These are phyloP conservation scores for Herminia tarsipennalis DNA, from an alignment of 2,888 invertebrate species.

Conservation along the genomic window DNA sequence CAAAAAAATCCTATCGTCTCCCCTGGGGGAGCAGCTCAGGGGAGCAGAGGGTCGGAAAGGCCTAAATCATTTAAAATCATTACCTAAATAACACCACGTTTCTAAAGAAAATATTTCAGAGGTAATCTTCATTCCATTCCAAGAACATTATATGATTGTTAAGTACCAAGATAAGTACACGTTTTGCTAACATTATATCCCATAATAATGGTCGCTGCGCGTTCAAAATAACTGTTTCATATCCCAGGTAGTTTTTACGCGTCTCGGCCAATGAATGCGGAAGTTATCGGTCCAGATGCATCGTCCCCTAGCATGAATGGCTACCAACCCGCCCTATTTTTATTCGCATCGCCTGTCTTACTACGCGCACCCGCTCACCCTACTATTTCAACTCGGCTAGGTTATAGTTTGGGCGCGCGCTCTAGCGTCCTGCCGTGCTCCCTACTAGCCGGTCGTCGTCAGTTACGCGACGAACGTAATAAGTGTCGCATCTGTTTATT, in stretches of 20 bases:
- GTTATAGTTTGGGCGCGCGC: constrained; percentile 78
- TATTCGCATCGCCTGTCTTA: constrained; percentile 57
- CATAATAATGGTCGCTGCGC: constrained; percentile 22
- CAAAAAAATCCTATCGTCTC: too few species aligned
- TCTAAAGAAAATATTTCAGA: too few species aligned
- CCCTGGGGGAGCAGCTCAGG: too few species aligned
- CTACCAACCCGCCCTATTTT: constrained; percentile 62
- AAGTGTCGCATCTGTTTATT: constrained; percentile 64
- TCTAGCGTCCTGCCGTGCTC: constrained; percentile 65
- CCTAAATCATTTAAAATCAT: too few species aligned
- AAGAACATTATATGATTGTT: too few species aligned
- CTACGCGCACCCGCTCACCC: constrained; percentile 60
- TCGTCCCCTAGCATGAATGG: constrained; percentile 75
- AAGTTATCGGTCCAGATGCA: constrained; percentile 59
- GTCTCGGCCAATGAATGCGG: constrained; percentile 68
- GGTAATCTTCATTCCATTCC: too few species aligned
- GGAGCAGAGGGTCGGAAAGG: too few species aligned
- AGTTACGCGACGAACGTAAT: constrained; percentile 75
- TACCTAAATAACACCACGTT: too few species aligned
- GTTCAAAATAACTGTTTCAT: constrained; percentile 38
- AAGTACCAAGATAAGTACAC: too few species aligned
- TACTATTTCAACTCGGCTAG: constrained; percentile 73
- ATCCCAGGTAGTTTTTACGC: constrained; percentile 46
- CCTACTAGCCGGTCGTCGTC: constrained; percentile 56
- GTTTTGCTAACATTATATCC: constrained; percentile 8